Evolutionary conservation across 1,140 invertebrate species (phyloP), one percentile per base, ranked within the genome.

Genomic region (Caenorhabditis elegans): DNA sequence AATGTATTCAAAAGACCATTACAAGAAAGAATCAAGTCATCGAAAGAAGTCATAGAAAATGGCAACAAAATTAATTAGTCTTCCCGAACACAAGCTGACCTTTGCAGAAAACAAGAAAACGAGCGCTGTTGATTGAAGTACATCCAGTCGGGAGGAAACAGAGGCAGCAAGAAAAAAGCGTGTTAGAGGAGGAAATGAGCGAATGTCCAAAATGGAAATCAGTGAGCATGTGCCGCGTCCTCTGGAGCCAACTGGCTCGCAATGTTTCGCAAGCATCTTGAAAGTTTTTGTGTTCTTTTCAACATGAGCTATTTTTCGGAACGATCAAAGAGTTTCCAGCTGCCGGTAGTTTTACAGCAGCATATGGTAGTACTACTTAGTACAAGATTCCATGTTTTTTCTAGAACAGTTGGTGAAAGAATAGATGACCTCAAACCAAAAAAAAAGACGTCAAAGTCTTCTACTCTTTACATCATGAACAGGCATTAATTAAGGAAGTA

Each of bases 201-300:
- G 60, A 70, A 39, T 70, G 60, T 70, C 34, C 34, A 70, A 70
- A 70, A 70, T 70, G 60, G 60, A 70, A 43, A 70, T 65, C 55
- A 31, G 55, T 65, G 55, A 2, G 34, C 60, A 39, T 70, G 31
- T 70, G 34, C n/a, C 60, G 53, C 53, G 60, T 26, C 60, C 60
- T 70, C n/a, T 70, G 60, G 60, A 70, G 60, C 60, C 60, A 70
- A 22, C 60, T 70, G 26, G 31, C 60, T 19, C 34, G 19, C 60
- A 60, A 70, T 39, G 26, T 70, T 70, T 70, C 60, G 60, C 60
- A 39, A 70, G 43, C 60, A 39, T 70, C 34, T 70, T 43, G 22
- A 34, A 36, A 70, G 60, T 70, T 60, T 53, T 31, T 13, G 60
- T 70, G 60, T 70, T 70, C 60, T 70, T 17, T 17, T 70, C 19